A percentile compares a stretch with the other conserved stretches of the same genome.
Conservation (phyloP, 2,888 invertebrate genomes). For the Volucella bombylans region DNA sequence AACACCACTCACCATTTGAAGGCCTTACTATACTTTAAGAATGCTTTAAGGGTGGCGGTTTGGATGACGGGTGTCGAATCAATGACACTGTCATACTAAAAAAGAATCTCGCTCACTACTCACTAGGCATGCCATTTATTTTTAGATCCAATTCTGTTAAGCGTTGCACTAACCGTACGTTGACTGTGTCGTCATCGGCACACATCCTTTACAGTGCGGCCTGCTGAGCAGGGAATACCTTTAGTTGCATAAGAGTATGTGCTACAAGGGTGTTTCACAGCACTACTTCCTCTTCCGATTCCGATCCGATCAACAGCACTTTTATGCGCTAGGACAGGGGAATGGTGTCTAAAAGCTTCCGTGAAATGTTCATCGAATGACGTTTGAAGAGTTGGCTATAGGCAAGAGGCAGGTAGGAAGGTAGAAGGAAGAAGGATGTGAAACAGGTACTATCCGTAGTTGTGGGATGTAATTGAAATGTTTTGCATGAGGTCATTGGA, state of each 20-base stretch:
- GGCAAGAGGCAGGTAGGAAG: neutral
- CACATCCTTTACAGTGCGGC: conserved; percentile 26
- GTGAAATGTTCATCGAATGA: conserved; percentile 30
- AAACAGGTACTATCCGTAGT: neutral
- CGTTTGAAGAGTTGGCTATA: neutral
- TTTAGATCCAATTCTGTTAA: conserved; percentile 35
- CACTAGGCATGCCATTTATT: conserved; percentile 31
- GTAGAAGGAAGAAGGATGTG: neutral
- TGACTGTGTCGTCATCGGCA: conserved; percentile 38
- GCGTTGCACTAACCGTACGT: conserved; percentile 40
- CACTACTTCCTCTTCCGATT: conserved; percentile 64
- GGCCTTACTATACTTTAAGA: conserved; percentile 56
- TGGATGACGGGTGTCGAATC: conserved; percentile 50
- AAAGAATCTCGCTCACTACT: conserved; percentile 41
- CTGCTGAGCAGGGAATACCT: neutral
- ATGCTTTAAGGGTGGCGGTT: conserved; percentile 42
- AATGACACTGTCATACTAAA: conserved; percentile 40
- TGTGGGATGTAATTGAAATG: conserved; percentile 60
- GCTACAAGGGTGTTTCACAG: conserved; percentile 29
- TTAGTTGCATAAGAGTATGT: conserved; percentile 28
- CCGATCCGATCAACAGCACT: conserved; percentile 35
- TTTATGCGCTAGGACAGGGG: conserved; percentile 40
- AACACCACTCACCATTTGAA: conserved; percentile 36
- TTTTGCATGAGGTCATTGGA: conserved; percentile 64
- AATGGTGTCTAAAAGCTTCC: conserved; percentile 66